phyloP scores from a whole-genome alignment of 2,113 vertebrate genomes.

The Phyllostomus hastatus region DNA sequence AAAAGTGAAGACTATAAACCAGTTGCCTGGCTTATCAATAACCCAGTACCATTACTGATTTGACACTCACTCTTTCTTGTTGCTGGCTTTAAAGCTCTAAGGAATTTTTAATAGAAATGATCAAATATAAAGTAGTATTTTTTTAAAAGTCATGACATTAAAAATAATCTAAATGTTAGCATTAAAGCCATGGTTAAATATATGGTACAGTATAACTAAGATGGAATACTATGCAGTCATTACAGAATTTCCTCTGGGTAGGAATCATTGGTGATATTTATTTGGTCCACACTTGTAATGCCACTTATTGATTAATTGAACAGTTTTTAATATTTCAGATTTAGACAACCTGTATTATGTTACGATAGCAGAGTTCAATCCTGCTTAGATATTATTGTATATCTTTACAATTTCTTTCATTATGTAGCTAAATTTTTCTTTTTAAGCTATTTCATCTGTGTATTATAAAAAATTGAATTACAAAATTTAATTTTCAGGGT shows the following conservation, averaged over 20 bases:
- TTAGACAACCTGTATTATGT: not conserved
- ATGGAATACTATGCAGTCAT: not conserved
- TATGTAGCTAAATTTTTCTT: not conserved
- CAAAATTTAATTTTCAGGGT: not conserved
- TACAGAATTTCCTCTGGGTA: not conserved
- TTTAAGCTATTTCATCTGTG: not conserved
- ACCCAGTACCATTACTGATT: not conserved
- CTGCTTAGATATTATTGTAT: not conserved
- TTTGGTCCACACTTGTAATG: not conserved
- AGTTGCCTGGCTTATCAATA: not conserved
- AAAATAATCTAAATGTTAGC: constrained; percentile 31
- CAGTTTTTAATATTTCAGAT: not conserved
- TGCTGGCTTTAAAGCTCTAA: not conserved
- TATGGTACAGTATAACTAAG: not conserved
- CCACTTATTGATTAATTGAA: constrained; percentile 6
- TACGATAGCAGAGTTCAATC: not conserved
- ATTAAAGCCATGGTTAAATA: not conserved
- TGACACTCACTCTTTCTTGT: not conserved
- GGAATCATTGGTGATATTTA: not conserved
- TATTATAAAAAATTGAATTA: not conserved
- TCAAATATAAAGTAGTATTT: constrained; percentile 8
- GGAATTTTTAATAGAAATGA: not conserved
- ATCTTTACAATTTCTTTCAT: not conserved
- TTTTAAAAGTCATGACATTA: not conserved
- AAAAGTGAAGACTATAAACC: not conserved